Base-by-base conservation (phyloP, 2,888 invertebrate species). In the Neocrepidodera transversa region DNA sequence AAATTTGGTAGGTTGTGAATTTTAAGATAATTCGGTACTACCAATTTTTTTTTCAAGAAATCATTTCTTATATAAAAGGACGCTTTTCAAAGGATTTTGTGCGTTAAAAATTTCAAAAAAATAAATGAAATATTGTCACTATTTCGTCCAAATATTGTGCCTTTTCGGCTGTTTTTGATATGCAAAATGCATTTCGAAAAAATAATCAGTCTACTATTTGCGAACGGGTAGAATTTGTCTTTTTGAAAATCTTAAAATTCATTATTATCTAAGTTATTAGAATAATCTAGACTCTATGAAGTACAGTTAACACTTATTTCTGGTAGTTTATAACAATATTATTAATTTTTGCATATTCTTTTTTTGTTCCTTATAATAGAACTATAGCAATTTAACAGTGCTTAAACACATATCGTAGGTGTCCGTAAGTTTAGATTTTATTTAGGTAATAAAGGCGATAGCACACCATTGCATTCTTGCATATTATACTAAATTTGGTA, bases 221-320 rank as follows among this genome's bases (percentile, higher is more conserved):
- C 45, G 18, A 57, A 60, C 42, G 45, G 56, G 55, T 66, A 51
- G 54, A 58, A 54, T 53, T 58, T 56, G 48, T 62, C 51, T 30
- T 62, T 49, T 45, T 45, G n/a, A 58, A 63, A 60, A 57, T 56
- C 67, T 67, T 65, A 63, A 60, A 66, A 58, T 60, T 62, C 61
- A 60, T 68, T 65, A 61, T 64, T 62, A 56, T 59, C 61, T 65
- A 65, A 48, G 50, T 60, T 64, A 53, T 54, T 54, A 54, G 16
- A 45, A 58, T 57, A 48, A 80, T 82, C 82, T 84, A 83, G 82
- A 83, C 83, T 84, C 84, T 79, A 78, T 78, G 76, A 78, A 78
- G 75, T 79, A 80, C 78, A 79, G 75, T 77, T 79, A 80, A 80
- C 79, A 79, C 78, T 79, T 79, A 79, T 74, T 79, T 76, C 71